Base-by-base conservation (phyloP, 1,140 invertebrate genomes). In the Eupristina koningsbergeri region DNA sequence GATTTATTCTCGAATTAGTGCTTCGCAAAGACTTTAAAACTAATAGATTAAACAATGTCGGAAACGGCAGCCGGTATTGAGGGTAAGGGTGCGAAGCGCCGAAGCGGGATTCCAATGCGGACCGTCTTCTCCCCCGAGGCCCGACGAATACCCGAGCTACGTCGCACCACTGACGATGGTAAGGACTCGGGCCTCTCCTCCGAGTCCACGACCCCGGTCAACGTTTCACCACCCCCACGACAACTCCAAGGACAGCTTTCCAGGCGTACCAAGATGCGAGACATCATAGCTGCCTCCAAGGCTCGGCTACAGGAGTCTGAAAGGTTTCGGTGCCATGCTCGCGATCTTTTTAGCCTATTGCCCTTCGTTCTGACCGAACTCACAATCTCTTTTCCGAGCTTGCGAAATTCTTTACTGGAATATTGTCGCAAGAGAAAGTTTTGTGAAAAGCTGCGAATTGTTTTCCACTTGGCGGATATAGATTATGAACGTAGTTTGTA, bases 181-280 rank as follows among this genome's bases (percentile, higher is more conserved):
- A 88, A 85, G 73, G 92, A 92, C 69, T 93, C 92, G 26, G 91
- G 91, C 6, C 86, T 92, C 45, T 92, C 92, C 0, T 92, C 91
- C 31, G 92, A 91, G 75, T 89, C 89, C 73, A 90, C 91, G 63
- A 92, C 91, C 41, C 92, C 92, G 9, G 90, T 89, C 26, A 88
- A 88, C 11, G 90, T 89, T 41, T 93, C 92, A n/a, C 91, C 92
- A 50, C 88, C 89, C 0, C 89, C 90, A 15, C 88, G 90, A 17
- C 91, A 91, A 73, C 86, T 85, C 86, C 36, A 85, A 86, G 86
- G 39, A 81, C 84, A 36, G 82, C 80, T 34, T 80, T 50, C 39
- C 19, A 45, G 39, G 22, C 53, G 50, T 31, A 80, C 61, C 19
- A 11, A 15, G 29, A 53, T 34, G 78, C 71, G 53, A 36, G 84